These are phyloP conservation scores for Argyresthia albistria DNA, from an alignment of 2,888 invertebrate genomes.

Conservation along the genomic window DNA sequence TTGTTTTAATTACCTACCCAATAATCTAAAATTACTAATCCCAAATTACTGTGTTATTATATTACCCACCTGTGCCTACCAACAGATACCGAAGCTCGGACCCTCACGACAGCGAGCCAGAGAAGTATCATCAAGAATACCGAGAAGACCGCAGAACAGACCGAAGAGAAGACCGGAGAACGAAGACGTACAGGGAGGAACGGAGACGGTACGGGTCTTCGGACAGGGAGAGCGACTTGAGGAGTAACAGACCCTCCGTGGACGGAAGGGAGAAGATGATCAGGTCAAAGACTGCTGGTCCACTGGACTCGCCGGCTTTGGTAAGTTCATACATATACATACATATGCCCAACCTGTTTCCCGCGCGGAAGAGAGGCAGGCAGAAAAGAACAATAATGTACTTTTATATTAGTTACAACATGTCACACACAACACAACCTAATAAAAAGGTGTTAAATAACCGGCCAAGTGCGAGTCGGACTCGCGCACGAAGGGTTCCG, in stretches of 20 bases:
- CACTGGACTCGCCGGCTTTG: constrained; percentile 56
- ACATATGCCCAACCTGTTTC: too few relatives aligned
- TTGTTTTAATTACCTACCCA: too few relatives aligned
- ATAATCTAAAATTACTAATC: too few relatives aligned
- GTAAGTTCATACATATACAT: constrained; percentile 28
- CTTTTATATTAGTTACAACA: too few relatives aligned
- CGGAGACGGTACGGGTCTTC: constrained; percentile 74
- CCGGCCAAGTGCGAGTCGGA: too few relatives aligned
- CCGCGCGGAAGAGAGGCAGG: too few relatives aligned
- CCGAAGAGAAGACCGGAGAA: constrained; percentile 22
- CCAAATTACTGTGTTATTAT: too few relatives aligned
- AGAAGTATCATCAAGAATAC: constrained; percentile 24
- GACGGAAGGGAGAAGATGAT: constrained; percentile 42
- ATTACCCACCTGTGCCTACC: too few relatives aligned
- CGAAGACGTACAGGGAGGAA: constrained; percentile 32
- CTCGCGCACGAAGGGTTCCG: too few relatives aligned
- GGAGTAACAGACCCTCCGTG: constrained; percentile 38
- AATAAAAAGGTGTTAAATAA: too few relatives aligned
- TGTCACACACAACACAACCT: too few relatives aligned
- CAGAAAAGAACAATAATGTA: too few relatives aligned
- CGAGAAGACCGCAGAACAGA: constrained; percentile 32
- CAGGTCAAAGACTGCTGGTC: constrained; percentile 42
- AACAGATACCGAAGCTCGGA: constrained; percentile 22
- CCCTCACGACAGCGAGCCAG: constrained; percentile 34
- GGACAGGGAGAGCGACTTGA: constrained; percentile 44